Evolutionary conservation across 1,140 invertebrate species (phyloP), one percentile per base, ranked within the genome.

Genomic region (Habropoda laboriosa): DNA sequence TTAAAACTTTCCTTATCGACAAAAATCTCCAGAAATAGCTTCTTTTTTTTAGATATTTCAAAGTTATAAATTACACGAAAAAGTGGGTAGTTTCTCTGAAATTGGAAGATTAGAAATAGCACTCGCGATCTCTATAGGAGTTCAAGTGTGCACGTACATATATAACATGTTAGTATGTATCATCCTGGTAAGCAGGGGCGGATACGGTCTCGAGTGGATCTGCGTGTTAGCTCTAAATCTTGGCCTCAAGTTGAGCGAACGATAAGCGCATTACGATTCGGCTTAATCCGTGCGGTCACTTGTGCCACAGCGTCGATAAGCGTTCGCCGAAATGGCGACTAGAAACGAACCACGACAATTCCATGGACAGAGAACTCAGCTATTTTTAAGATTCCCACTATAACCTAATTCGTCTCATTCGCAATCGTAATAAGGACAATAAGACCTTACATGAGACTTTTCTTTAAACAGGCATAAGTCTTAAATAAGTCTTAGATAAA

Each of bases 191-290:
- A 27, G 21, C 27, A 18, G 12, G n/a, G 13, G 24, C 27, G 55
- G 24, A 60, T 40, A 42, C 3, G 38, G 24, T 53, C 24, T 77
- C 45, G 66, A 71, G 75, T 78, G 24, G 1, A 6, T 12, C 21
- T 24, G 53, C 16, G 5, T 42, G 38, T 45, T 24, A 8, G 5
- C n/a, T 35, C 61, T 13, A 68, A 76, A 76, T 68, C 73, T 71
- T 21, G 13, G 16, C 3, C 30, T 35, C 53, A 4, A 78, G 75
- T 70, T 60, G 66, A 60, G 42, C 42, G 55, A 32, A 49, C 53
- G 75, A 70, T 77, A 77, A 77, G 53, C 51, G 74, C 8, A 30
- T n/a, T 30, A 30, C 51, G 27, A 76, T 3, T 42, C 73, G 74
- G 32, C 55, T 76, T 77, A 49, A 77, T 77, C 13, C 55, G 3